Evolutionary conservation across 1,140 invertebrate genomes (phyloP), one percentile per base, ranked within the genome.

Genomic region (Cyphomyrmex costatus): DNA sequence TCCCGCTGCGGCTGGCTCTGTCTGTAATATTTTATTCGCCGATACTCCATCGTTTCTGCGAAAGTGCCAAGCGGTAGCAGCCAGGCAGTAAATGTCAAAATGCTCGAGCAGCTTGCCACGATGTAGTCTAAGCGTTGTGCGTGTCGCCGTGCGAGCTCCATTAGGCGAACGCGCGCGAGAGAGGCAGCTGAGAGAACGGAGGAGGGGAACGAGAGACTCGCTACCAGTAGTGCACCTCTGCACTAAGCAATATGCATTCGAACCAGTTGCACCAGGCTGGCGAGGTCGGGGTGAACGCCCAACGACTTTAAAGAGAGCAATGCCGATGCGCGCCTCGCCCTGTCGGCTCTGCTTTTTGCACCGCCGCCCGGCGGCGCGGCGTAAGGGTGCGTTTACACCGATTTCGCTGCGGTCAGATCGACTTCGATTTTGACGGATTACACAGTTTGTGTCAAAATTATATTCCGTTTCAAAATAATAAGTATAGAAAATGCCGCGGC

Each of bases 201-300:
- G 24, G 60, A 36, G 3, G 27, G 33, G 27, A 56, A 85, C 74
- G 73, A 71, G 49, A 30, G 16, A n/a, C 86, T 77, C 58, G 88
- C 85, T 92, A 93, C 90, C 92, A 92, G 92, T 94, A 94, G 92
- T 93, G 92, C 92, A 94, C 93, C 92, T 92, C 87, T 89, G 88
- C 86, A 84, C 93, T 92, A 92, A 85, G 88, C 86, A 82, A 90
- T 91, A 92, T 92, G 92, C 92, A 93, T 93, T 93, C 93, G 93
- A 94, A 94, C 93, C 94, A 94, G 93, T 94, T 93, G 92, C 92
- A 88, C 93, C 88, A 91, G 90, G 92, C 90, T 91, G 92, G 85
- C 93, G 93, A 94, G 94, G 94, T 95, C 94, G 94, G 93, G 94
- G 94, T 94, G 94, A 95, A 95, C 94, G 94, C 90, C 94, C 94